phyloP scores from a whole-genome alignment of 2,888 invertebrate species.

The Abrostola tripartita region DNA sequence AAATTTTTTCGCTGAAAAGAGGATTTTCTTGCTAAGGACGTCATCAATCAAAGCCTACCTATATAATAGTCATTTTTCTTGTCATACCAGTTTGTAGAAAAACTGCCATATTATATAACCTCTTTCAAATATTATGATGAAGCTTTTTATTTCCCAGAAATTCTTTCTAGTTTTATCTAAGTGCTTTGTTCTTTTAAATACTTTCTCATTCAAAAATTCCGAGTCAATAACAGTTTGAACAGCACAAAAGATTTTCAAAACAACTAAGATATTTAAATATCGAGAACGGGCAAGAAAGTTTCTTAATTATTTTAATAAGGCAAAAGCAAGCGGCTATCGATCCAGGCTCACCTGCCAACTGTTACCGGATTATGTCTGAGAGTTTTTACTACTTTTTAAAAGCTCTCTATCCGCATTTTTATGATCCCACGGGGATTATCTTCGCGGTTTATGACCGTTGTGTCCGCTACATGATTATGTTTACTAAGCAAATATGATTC shows the following conservation, averaged over 20 bases:
- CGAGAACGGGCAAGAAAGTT: constrained; percentile 56
- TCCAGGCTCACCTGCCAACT: constrained; percentile 77
- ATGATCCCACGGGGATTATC: constrained; percentile 66
- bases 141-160: background rate
- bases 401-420: constrained; percentile 70
- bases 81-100: background rate
- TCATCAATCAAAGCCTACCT: background rate
- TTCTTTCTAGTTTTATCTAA: background rate
- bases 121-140: constrained; percentile 1
- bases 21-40: background rate
- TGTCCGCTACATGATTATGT: constrained; percentile 58
- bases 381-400: constrained; percentile 85
- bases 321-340: constrained; percentile 64
- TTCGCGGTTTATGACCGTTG: constrained; percentile 62
- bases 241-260: constrained; percentile 29
- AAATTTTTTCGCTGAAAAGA: background rate
- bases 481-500: constrained; percentile 40
- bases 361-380: constrained; percentile 74
- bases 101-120: background rate
- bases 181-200: constrained; percentile 7
- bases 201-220: constrained; percentile 4
- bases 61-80: background rate
- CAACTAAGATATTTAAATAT: constrained; percentile 58
- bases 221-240: constrained; percentile 13
- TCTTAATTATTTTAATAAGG: constrained; percentile 73